phyloP scores from a whole-genome alignment of 2,797 vertebrate species.

The Malacoraja senta region DNA sequence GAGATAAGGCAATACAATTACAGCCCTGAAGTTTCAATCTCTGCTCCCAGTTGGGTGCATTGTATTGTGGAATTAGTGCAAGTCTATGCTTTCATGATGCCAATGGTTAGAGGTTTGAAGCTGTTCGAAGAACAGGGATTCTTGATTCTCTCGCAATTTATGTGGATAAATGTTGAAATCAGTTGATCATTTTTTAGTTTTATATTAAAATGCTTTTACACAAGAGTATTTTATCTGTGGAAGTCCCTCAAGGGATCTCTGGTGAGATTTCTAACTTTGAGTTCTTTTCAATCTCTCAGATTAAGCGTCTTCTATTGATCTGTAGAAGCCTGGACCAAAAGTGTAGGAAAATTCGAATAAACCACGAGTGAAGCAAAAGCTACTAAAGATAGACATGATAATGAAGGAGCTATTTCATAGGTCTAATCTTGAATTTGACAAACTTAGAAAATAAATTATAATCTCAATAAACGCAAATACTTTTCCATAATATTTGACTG shows the following conservation, averaged over 20 bases:
- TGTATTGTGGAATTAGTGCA: not conserved
- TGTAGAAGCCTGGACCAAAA: not conserved
- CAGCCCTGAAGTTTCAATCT: not conserved
- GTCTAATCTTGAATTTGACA: not conserved
- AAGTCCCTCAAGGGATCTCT: not conserved
- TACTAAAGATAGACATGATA: not conserved
- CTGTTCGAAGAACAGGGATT: not conserved
- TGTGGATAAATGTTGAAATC: constrained; percentile 2
- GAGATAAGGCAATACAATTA: not conserved
- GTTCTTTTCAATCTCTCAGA: not conserved
- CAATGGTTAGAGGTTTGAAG: not conserved
- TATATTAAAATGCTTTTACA: not conserved
- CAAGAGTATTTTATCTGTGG: not conserved
- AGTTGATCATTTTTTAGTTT: not conserved
- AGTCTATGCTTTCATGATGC: not conserved
- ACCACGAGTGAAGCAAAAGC: not conserved
- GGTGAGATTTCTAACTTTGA: not conserved
- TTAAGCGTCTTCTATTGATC: not conserved
- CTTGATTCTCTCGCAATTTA: not conserved
- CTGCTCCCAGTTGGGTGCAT: not conserved
- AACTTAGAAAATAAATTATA: not conserved
- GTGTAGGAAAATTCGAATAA: not conserved
- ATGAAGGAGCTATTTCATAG: not conserved
- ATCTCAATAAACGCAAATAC: not conserved
- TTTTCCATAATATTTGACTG: not conserved